Percentiles rank a stretch among this genome's conserved stretches.
Conservation (phyloP, 2,888 invertebrate species). For the Selenia dentaria region DNA sequence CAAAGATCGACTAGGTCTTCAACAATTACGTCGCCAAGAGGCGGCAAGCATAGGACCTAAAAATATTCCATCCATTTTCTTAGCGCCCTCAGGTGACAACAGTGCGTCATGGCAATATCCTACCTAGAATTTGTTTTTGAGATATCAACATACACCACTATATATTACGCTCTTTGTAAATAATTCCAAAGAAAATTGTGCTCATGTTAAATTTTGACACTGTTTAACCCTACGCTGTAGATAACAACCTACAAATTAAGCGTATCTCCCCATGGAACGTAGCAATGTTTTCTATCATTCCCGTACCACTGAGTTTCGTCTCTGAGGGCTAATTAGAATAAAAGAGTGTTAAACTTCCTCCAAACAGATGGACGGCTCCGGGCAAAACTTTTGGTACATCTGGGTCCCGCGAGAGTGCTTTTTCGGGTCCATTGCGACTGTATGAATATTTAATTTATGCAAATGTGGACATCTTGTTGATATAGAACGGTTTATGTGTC, state of each 20-base stretch:
- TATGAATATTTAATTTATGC: conserved; percentile 48
- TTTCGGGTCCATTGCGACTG: conserved; percentile 42
- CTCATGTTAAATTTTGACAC: background rate
- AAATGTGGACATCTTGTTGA: conserved; percentile 8
- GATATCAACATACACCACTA: too few relatives aligned
- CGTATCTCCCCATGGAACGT: conserved; percentile 49
- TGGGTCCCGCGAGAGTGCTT: conserved; percentile 36
- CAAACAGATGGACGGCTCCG: conserved; percentile 61
- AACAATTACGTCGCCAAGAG: too few relatives aligned
- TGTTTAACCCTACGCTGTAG: conserved; percentile 16
- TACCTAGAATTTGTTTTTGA: too few relatives aligned
- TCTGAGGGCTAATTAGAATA: conserved; percentile 73
- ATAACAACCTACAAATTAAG: conserved; percentile 54
- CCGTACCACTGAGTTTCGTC: conserved; percentile 48
- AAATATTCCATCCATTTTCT: too few relatives aligned
- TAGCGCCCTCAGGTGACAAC: too few relatives aligned
- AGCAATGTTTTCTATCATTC: conserved; percentile 51
- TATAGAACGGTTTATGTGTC: background rate
- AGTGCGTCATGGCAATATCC: too few relatives aligned
- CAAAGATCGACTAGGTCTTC: too few relatives aligned
- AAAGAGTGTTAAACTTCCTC: conserved; percentile 74
- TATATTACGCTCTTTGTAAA: too few relatives aligned
- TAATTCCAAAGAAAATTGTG: too few relatives aligned
- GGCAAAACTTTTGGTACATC: conserved; percentile 46
- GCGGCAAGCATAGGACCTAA: too few relatives aligned